Percentiles rank a stretch among this genome's conserved stretches.
Evolutionary conservation across 2,888 invertebrate genomes (phyloP).

Genomic region (Drosophila silvestris): DNA sequence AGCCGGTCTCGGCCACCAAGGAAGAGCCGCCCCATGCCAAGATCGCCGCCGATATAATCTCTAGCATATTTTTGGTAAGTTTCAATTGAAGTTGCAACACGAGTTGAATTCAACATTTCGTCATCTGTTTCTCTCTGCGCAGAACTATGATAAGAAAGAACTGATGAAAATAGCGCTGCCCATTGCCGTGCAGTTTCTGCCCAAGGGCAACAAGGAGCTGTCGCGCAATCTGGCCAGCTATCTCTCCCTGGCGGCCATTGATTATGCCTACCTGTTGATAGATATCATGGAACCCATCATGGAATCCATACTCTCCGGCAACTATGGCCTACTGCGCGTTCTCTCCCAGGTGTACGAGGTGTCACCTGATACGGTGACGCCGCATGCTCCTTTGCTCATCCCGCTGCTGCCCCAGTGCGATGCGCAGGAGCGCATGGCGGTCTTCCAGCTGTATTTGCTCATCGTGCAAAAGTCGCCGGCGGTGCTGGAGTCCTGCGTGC

Average conservation of each 20-base stretch:
- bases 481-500: conserved; percentile 92
- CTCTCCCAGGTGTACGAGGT: conserved; percentile 96
- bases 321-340: conserved; percentile 94
- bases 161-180: conserved; percentile 90
- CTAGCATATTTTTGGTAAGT: conserved; percentile 95
- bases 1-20: conserved; percentile 89
- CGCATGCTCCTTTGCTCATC: conserved; percentile 93
- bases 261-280: conserved; percentile 93
- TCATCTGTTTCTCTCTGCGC: conserved; percentile 27
- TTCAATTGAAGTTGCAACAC: conserved; percentile 6
- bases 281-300: conserved; percentile 95
- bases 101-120: background rate
- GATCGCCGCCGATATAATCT: conserved; percentile 97
- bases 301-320: conserved; percentile 95
- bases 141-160: conserved; percentile 88
- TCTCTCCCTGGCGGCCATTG: conserved; percentile 95
- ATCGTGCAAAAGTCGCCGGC: conserved; percentile 91
- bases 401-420: conserved; percentile 92
- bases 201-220: conserved; percentile 95
- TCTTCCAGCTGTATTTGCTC: conserved; percentile 92
- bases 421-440: conserved; percentile 92
- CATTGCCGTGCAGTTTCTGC: conserved; percentile 95
- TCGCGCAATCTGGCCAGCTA: conserved; percentile 96
- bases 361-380: conserved; percentile 93
- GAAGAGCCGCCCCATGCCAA: conserved; percentile 98